A percentile compares a stretch with the other conserved stretches of the same genome.
These are phyloP conservation scores for Parthenolecanium corni DNA, from an alignment of 2,888 invertebrate genomes.

Conservation along the genomic window DNA sequence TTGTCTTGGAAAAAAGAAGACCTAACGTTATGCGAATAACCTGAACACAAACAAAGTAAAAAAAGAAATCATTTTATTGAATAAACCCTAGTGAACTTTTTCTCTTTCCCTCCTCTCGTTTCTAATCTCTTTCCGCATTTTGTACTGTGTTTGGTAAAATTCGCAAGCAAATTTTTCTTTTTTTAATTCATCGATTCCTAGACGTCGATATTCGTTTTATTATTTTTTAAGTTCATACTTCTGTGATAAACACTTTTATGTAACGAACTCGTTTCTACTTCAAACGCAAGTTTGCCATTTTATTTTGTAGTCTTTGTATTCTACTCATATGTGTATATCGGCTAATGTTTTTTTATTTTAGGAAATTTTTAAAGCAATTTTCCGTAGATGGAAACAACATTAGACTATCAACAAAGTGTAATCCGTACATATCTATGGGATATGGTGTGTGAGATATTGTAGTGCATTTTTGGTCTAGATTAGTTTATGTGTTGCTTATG, in stretches of 20 bases:
- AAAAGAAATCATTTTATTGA: neutral
- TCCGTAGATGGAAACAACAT: neutral
- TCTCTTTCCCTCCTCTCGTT: neutral
- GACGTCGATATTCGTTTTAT: constrained; percentile 12
- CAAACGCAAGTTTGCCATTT: neutral
- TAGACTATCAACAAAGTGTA: neutral
- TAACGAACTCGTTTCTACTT: constrained; percentile 18
- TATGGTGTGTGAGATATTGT: neutral
- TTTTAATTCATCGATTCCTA: neutral
- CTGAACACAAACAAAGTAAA: neutral
- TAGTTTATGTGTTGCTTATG: neutral
- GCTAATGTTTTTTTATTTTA: neutral
- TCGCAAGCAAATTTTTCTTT: neutral
- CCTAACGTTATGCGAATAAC: constrained; percentile 21
- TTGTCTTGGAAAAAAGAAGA: constrained; percentile 35
- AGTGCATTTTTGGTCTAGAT: neutral
- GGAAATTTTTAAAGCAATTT: neutral
- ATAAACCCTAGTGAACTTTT: neutral
- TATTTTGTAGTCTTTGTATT: neutral
- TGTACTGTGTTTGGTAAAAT: neutral
- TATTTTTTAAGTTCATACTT: constrained; percentile 13
- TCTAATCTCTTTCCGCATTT: neutral
- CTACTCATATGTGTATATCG: neutral
- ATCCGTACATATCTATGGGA: neutral
- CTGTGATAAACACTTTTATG: constrained; percentile 26